A percentile compares a stretch with the other conserved stretches of the same genome.
Evolutionary conservation across 2,888 invertebrate genomes (phyloP).

Genomic region (Stenodera caucasica): DNA sequence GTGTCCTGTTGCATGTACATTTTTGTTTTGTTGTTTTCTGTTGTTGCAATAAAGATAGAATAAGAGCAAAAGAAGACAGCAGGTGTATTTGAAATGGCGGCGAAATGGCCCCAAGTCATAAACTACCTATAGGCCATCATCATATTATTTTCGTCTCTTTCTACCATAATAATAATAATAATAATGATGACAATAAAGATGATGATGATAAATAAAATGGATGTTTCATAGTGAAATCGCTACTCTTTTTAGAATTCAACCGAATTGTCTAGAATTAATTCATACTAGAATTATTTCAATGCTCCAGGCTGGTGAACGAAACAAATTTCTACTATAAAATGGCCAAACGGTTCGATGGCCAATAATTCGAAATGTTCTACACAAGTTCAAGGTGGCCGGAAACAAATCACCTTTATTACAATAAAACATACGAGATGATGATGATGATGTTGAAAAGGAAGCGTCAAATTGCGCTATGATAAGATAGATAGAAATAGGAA

Average conservation of each 20-base stretch:
- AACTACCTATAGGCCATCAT: constrained; percentile 19
- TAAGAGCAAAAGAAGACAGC: constrained; percentile 49
- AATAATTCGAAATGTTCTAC: not conserved
- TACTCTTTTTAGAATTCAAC: not conserved
- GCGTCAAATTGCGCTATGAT: not conserved
- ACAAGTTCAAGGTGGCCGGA: constrained; percentile 7
- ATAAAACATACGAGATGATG: not conserved
- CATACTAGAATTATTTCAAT: not conserved
- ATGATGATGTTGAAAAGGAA: not conserved
- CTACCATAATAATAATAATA: not conserved
- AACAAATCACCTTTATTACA: not conserved
- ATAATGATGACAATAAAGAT: too few species aligned
- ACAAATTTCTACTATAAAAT: not conserved
- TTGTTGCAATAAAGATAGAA: constrained; percentile 27
- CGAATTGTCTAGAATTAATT: constrained; percentile 7
- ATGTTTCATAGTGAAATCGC: not conserved
- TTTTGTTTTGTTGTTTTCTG: not conserved
- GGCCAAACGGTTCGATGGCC: not conserved
- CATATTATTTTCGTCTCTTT: not conserved
- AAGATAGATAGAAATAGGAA: constrained; percentile 1
- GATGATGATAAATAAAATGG: not conserved
- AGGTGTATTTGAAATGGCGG: constrained; percentile 51
- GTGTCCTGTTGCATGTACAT: constrained; percentile 1
- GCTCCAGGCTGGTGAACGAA: not conserved
- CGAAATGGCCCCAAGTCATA: constrained; percentile 30